phyloP scores from a whole-genome alignment of 1,140 invertebrate species.

The Cheumatopsyche charites region DNA sequence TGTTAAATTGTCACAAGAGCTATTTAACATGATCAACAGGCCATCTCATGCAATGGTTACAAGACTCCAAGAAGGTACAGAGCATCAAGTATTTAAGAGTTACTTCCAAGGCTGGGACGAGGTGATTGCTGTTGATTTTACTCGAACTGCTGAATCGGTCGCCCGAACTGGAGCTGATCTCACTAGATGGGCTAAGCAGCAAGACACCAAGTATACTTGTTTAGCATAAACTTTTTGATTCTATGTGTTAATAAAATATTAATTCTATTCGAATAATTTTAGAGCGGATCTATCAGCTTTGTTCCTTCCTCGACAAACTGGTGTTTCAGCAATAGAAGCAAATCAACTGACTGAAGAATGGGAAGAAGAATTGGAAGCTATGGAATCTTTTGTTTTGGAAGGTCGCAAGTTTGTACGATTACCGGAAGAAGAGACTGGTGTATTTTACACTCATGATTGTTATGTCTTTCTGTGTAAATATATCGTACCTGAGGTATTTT shows the following conservation, averaged over 20 bases:
- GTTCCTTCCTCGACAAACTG: constrained; percentile 92
- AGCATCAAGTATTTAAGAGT: constrained; percentile 92
- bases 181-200: constrained; percentile 88
- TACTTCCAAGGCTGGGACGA: constrained; percentile 99
- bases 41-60: constrained; percentile 89
- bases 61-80: constrained; percentile 85
- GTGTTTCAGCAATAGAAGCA: constrained; percentile 86
- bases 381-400: constrained; percentile 98
- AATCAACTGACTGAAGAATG: constrained; percentile 91
- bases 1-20: constrained; percentile 92
- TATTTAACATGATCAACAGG: constrained; percentile 91
- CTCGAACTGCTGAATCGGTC: constrained; percentile 96
- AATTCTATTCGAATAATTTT: constrained; percentile 47
- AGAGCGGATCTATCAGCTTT: constrained; percentile 91
- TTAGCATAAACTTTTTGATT: not conserved
- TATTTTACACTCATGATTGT: constrained; percentile 94
- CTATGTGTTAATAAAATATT: not conserved
- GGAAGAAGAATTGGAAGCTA: constrained; percentile 95
- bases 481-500: constrained; percentile 73
- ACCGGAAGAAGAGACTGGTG: constrained; percentile 92
- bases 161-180: constrained; percentile 95
- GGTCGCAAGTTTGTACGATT: constrained; percentile 95
- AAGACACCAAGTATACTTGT: constrained; percentile 78
- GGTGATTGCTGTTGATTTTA: constrained; percentile 98
- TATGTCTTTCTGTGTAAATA: constrained; percentile 98